phyloP scores from a whole-genome alignment of 2,113 vertebrate genomes.

The Labrus mixtus region DNA sequence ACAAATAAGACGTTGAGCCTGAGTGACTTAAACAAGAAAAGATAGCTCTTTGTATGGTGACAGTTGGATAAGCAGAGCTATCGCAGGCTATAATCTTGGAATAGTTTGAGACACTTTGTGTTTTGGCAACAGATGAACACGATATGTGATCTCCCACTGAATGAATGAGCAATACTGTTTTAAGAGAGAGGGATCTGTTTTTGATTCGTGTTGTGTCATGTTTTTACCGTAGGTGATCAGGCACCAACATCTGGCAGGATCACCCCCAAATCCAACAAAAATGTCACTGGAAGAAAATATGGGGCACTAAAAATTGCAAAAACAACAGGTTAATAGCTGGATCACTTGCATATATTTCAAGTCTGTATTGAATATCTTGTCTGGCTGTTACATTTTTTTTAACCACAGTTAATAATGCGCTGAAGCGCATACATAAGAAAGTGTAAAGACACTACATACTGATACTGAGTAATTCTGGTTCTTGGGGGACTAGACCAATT shows the following conservation, averaged over 20 bases:
- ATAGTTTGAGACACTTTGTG: conserved; percentile 74
- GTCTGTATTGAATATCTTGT: neutral
- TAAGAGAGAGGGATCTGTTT: conserved; percentile 68
- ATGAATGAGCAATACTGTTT: conserved; percentile 77
- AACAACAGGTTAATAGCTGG: conserved; percentile 34
- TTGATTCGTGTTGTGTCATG: conserved; percentile 78
- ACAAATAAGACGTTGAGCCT: conserved; percentile 58
- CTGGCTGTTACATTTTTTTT: neutral
- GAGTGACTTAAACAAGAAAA: conserved; percentile 76
- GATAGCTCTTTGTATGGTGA: conserved; percentile 73
- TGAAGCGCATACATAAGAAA: neutral
- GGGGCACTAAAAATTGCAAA: conserved; percentile 24
- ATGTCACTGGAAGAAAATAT: conserved; percentile 57
- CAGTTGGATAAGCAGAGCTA: conserved; percentile 75
- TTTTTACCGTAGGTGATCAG: conserved; percentile 71
- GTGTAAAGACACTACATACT: conserved; percentile 23
- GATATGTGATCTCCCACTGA: conserved; percentile 77
- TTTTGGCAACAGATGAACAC: conserved; percentile 83
- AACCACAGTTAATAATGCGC: neutral
- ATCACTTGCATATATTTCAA: conserved; percentile 12
- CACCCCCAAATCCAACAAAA: conserved; percentile 36
- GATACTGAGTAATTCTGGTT: conserved; percentile 51
- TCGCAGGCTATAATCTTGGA: conserved; percentile 76
- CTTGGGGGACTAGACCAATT: conserved; percentile 60
- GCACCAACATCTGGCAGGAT: conserved; percentile 61